Evolutionary conservation across 1,140 invertebrate genomes (phyloP).

Genomic region (Caenorhabditis remanei): DNA sequence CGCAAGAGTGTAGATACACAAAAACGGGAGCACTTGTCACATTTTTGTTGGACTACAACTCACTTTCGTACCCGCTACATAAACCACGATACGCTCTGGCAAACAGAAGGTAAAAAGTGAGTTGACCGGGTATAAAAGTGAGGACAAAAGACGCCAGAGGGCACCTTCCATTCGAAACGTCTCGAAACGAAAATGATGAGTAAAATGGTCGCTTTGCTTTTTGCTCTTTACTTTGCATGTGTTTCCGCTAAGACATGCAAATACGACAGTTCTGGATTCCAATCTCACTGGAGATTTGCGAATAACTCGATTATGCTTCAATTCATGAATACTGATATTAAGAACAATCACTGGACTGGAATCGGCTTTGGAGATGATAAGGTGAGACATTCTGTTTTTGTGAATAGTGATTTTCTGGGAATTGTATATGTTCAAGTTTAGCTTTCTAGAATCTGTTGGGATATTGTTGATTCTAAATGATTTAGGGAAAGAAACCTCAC

Average conservation of each 20-base stretch:
- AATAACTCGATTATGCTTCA: slow-evolving; percentile 49
- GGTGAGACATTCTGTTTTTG: not conserved
- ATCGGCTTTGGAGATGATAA: slow-evolving; percentile 48
- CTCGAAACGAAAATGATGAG: not conserved
- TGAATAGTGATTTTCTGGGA: not conserved
- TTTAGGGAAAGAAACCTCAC: not conserved
- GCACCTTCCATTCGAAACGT: not conserved
- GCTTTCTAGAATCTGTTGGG: no score
- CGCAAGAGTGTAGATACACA: not conserved
- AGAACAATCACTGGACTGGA: slow-evolving; percentile 41
- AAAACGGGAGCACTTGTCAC: not conserved
- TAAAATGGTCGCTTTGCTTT: not conserved
- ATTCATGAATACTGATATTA: slow-evolving; percentile 52
- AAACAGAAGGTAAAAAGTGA: not conserved
- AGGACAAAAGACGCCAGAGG: not conserved
- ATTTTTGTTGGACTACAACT: slow-evolving; percentile 15
- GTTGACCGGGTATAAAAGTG: slow-evolving; percentile 25
- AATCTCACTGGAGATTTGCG: slow-evolving; percentile 6
- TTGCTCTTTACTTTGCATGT: not conserved
- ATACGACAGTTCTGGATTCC: slow-evolving; percentile 21
- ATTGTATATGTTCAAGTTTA: no score
- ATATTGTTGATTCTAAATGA: no score
- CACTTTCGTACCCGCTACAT: not conserved
- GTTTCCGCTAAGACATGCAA: slow-evolving; percentile 25
- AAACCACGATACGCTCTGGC: not conserved